Conservation (phyloP, 2,888 invertebrate genomes). For the Orchesellides sinensis region DNA sequence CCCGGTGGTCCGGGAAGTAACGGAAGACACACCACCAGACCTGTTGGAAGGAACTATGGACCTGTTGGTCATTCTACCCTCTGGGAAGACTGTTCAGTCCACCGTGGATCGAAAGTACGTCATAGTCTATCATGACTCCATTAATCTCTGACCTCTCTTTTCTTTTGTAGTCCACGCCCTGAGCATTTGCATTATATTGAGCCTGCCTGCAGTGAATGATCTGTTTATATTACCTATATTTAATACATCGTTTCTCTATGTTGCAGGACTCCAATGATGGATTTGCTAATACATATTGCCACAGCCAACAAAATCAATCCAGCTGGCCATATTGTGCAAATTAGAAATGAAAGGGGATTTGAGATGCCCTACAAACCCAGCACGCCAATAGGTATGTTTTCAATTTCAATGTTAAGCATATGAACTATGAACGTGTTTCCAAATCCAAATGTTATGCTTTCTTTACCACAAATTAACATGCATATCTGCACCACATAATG, state of each 20-base stretch:
- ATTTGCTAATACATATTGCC: constrained; percentile 85
- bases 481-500: neutral
- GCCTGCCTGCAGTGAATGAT: no score
- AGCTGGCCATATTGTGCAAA: constrained; percentile 82
- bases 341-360: constrained; percentile 80
- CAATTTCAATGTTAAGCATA: neutral
- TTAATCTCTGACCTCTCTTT: neutral
- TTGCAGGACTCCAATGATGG: constrained; percentile 87
- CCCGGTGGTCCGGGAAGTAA: constrained; percentile 78
- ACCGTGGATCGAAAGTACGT: constrained; percentile 80
- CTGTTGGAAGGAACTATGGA: constrained; percentile 85
- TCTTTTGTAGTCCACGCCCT: constrained; percentile 25
- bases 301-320: constrained; percentile 84
- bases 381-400: constrained; percentile 82
- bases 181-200: constrained; percentile 15
- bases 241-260: constrained; percentile 28
- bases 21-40: constrained; percentile 84
- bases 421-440: neutral
- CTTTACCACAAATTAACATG: constrained; percentile 3
- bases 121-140: neutral
- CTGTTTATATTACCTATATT: constrained; percentile 21
- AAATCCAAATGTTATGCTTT: neutral
- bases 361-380: constrained; percentile 84
- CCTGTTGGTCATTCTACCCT: constrained; percentile 82
- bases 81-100: constrained; percentile 79